Base-by-base conservation (phyloP, 2,113 vertebrate species). In the Tenebrosternarchus preto region DNA sequence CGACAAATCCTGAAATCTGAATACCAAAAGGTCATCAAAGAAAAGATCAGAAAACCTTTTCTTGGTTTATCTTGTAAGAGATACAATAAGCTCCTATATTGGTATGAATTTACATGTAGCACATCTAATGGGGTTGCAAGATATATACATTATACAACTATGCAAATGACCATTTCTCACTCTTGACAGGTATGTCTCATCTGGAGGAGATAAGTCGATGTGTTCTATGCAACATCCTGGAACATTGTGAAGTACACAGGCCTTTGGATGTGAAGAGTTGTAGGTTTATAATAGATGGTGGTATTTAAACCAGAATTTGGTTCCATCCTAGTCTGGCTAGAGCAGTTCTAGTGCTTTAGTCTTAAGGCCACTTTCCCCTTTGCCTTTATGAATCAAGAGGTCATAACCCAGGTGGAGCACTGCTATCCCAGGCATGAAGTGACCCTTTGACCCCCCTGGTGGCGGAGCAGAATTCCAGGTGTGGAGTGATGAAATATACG, bases 381-480 rank as follows among this genome's bases (percentile, higher is more conserved):
- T 84, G 88, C 79, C 88, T 84, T 7, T 17, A 27, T 17, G 73
- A 83, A 85, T 85, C 64, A 64, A 56, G 22, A 79, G 85, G 87
- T 83, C 83, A 39, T 80, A 88, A 85, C 75, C 85, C 87, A 93
- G 91, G 91, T 91, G 88, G 90, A 87, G 85, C 85, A 85, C 86
- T 91, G 91, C 92, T 90, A 91, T 90, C 90, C 70, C 81, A 86
- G 89, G 43, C 43, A 50, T 50, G 43, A 50, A 15, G 43, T 50
- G 43, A 50, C 89, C 86, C 56, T 87, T 92, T 92, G 91, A 92
- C 89, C 89, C 43, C 83, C 85, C 82, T 84, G 89, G 89, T 88
- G 87, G 82, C 86, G 88, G 88, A 91, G 85, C 88, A 84, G 88
- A 89, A 91, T 90, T 85, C 90, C 90, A 92, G 91, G 92, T 91